Base-by-base conservation (phyloP, 1,140 invertebrate species). In the Leptinotarsa undecemlineata region DNA sequence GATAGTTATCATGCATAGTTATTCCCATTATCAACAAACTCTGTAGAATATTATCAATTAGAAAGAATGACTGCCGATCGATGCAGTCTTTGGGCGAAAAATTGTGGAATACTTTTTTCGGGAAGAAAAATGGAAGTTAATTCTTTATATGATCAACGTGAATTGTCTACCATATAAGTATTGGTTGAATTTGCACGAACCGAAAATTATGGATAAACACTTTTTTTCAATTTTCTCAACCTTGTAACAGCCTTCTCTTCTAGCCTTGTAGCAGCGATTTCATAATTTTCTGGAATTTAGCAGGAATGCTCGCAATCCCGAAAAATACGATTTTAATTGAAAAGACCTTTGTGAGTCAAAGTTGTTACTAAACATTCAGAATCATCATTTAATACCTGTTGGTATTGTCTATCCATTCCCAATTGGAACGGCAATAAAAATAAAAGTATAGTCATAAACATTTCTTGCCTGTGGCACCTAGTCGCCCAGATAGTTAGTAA, bases 271-370 rank as follows among this genome's bases (percentile, higher is more conserved):
- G 20, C 47, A 73, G 48, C n/a, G 60, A 63, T 19, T 73, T 47
- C 33, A 66, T 73, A 51, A 64, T 64, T 73, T 73, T 66, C 23
- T 73, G 62, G 64, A 66, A 73, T 47, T 64, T 66, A 1, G 71
- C 23, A 19, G 61, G 47, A 60, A 61, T 61, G 1, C 71, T 23
- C 14, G 20, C 20, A 64, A 64, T 26, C 0, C 62, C 62, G 51
- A 57, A 57, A 6, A n/a, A 57, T 17, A 1, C 51, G 15, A 1
- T 57, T n/a, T 17, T n/a, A 57, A 5, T 3, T 5, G 0, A 13
- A n/a, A 17, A n/a, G 6, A n/a, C 15, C 51, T 57, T 57, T 51
- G 11, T 57, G 51, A 57, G 51, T 57, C 3, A 17, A 57, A 57
- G n/a, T 57, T 15, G 51, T n/a, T 2, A 57, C 15, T 14, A 4